phyloP scores from a whole-genome alignment of 2,113 vertebrate species.

The Tyrannus savana region DNA sequence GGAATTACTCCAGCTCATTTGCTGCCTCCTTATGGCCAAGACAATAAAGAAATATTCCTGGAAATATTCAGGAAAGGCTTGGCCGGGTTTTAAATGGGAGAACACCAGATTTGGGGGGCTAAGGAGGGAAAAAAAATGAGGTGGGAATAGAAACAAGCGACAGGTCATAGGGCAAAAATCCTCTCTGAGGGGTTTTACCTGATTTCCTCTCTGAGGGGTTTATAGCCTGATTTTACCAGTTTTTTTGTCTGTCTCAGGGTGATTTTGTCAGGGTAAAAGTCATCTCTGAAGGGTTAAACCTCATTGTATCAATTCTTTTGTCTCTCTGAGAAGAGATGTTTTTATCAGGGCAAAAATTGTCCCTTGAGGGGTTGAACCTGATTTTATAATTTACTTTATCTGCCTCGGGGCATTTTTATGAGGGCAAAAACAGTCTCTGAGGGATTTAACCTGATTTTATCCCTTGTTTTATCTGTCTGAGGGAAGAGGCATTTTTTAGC shows the following conservation, averaged over 20 bases:
- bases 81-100: background rate
- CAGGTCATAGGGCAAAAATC: background rate
- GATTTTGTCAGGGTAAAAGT: background rate
- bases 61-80: background rate
- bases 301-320: background rate
- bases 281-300: background rate
- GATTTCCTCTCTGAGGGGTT: background rate
- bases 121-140: background rate
- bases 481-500: background rate
- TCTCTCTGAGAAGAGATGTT: background rate
- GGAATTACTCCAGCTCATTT: background rate
- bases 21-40: too few relatives aligned
- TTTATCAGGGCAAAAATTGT: too few relatives aligned
- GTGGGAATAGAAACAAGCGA: background rate
- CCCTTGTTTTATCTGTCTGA: background rate
- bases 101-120: rapidly evolving
- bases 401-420: background rate
- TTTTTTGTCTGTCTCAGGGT: background rate
- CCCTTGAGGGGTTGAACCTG: too few relatives aligned
- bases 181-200: background rate
- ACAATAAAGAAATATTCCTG: background rate
- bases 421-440: background rate
- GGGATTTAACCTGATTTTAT: background rate
- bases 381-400: background rate
- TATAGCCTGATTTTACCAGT: background rate